A percentile compares a stretch with the other conserved stretches of the same genome.
These are phyloP conservation scores for Salvelinus sp. DNA, from an alignment of 2,113 vertebrate genomes.

Conservation along the genomic window DNA sequence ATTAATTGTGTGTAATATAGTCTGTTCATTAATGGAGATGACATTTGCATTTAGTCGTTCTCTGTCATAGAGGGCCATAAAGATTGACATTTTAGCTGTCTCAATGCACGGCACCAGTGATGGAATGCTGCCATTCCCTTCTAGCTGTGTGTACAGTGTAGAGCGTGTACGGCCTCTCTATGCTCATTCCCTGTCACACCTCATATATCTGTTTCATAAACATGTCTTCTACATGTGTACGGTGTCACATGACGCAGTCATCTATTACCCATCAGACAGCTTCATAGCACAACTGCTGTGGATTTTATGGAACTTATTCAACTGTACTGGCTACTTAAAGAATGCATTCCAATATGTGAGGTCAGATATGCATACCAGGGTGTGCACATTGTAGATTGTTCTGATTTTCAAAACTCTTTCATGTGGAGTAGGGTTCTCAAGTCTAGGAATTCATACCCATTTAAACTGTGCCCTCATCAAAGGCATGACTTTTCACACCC, in stretches of 20 bases:
- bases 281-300: neutral
- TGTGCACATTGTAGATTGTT: too few species aligned
- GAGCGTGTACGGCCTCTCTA: neutral
- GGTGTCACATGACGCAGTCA: neutral
- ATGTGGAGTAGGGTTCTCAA: too few species aligned
- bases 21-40: constrained; percentile 40
- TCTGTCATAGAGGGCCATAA: constrained; percentile 29
- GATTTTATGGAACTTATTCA: neutral
- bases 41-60: constrained; percentile 59
- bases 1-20: constrained; percentile 37
- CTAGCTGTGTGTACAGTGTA: constrained; percentile 20
- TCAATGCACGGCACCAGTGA: constrained; percentile 36
- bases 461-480: neutral
- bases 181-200: neutral
- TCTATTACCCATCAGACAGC: neutral
- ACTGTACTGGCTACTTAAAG: neutral
- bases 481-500: neutral
- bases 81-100: constrained; percentile 37
- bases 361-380: neutral
- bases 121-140: constrained; percentile 33
- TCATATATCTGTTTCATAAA: constrained; percentile 14
- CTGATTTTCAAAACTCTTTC: too few species aligned
- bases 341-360: neutral
- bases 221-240: constrained; percentile 14
- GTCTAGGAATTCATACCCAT: too few species aligned